Percentiles rank a stretch among this genome's conserved stretches.
Conservation (phyloP, 2,888 invertebrate species). For the Drosophila atripex region DNA sequence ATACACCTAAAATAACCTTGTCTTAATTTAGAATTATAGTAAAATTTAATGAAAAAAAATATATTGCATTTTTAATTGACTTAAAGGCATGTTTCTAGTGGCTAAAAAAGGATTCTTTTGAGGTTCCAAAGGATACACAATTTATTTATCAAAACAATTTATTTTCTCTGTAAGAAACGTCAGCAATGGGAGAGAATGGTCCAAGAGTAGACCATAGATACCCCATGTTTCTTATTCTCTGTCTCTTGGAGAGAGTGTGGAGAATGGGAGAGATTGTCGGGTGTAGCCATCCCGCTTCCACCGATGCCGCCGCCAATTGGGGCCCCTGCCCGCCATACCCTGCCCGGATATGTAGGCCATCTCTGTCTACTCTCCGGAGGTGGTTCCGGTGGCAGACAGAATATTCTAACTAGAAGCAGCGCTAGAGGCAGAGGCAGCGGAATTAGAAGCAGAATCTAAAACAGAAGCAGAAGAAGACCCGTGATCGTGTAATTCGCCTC, state of each 20-base stretch:
- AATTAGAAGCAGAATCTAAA: conserved; percentile 37
- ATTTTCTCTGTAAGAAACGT: conserved; percentile 19
- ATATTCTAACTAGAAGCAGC: conserved; percentile 29
- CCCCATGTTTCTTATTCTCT: not conserved
- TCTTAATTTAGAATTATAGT: not conserved
- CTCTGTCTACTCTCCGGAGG: conserved; percentile 56
- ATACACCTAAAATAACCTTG: conserved; percentile 6
- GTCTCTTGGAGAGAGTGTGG: conserved; percentile 13
- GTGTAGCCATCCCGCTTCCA: conserved; percentile 45
- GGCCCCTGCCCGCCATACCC: conserved; percentile 30
- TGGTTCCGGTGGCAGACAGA: conserved; percentile 47
- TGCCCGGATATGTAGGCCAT: conserved; percentile 46
- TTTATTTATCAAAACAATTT: not conserved
- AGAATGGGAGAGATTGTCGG: conserved; percentile 17
- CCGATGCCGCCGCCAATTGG: conserved; percentile 20
- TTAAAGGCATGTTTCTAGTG: no score
- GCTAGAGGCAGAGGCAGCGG: conserved; percentile 21
- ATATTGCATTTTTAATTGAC: no score
- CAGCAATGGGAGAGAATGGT: conserved; percentile 30
- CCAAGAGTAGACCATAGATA: conserved; percentile 6
- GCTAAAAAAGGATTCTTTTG: no score
- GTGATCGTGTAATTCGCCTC: conserved; percentile 79
- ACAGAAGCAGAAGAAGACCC: conserved; percentile 71
- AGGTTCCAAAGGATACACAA: not conserved
- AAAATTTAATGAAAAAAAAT: no score